phyloP scores from a whole-genome alignment of 2,797 vertebrate genomes.

The Mareca penelope region DNA sequence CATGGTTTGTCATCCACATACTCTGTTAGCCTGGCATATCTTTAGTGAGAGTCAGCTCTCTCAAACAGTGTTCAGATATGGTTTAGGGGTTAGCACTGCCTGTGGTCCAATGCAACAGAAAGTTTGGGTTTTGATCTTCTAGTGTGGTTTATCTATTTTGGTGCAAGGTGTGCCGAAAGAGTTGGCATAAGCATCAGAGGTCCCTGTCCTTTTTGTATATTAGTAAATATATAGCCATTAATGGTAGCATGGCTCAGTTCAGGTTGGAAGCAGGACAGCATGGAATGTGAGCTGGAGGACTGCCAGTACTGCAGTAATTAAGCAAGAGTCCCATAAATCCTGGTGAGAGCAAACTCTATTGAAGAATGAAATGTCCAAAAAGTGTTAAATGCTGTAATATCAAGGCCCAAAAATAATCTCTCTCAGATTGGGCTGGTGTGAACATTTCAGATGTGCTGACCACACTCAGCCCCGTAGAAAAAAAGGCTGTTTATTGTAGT shows the following conservation, averaged over 20 bases:
- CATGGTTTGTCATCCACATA: neutral
- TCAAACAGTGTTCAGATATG: neutral
- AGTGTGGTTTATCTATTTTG: neutral
- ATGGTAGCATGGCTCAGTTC: neutral
- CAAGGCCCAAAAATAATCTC: neutral
- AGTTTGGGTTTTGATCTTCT: neutral
- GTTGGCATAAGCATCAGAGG: neutral
- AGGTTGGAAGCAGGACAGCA: neutral
- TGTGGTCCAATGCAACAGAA: neutral
- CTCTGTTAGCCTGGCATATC: neutral
- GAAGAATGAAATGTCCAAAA: neutral
- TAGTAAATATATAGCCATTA: neutral
- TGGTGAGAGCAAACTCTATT: neutral
- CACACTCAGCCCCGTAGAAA: neutral
- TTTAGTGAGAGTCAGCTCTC: neutral
- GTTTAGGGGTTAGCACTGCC: neutral
- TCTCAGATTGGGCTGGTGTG: neutral
- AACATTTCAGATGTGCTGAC: neutral
- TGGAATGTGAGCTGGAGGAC: neutral
- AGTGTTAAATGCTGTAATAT: neutral
- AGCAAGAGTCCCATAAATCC: neutral
- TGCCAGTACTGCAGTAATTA: conserved; percentile 23
- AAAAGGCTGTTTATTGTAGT: neutral
- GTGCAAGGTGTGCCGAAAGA: neutral
- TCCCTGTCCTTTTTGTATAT: neutral